These are phyloP conservation scores for Opisthocomus hoazin DNA, from an alignment of 2,113 vertebrate genomes.

Conservation along the genomic window DNA sequence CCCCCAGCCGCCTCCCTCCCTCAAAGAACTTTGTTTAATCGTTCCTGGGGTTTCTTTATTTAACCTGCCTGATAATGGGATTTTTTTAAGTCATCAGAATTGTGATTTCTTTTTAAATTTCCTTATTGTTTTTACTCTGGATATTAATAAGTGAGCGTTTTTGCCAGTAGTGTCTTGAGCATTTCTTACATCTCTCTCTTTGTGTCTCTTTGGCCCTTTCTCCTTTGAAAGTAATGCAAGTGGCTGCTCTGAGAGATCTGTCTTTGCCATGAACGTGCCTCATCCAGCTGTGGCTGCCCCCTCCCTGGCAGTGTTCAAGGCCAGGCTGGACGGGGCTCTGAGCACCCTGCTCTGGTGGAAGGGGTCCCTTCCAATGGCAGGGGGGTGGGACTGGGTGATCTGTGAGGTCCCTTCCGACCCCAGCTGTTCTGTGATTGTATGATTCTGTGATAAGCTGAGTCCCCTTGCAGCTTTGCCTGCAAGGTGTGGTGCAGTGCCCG, in stretches of 20 bases:
- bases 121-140: not conserved
- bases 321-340: too few species aligned
- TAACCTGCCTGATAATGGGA: not conserved
- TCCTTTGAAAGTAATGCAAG: not conserved
- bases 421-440: too few species aligned
- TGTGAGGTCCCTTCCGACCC: too few species aligned
- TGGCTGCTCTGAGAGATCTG: not conserved
- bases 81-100: not conserved
- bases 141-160: too few species aligned
- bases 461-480: not conserved
- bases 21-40: not conserved
- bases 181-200: not conserved
- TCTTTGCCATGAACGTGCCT: not conserved
- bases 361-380: too few species aligned
- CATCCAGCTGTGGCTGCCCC: too few species aligned
- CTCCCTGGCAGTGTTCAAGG: too few species aligned
- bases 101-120: not conserved
- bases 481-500: not conserved
- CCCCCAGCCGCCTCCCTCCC: fast-evolving
- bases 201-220: not conserved
- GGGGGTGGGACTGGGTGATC: too few species aligned
- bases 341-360: too few species aligned
- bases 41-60: not conserved
- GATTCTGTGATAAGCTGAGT: not conserved
- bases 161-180: not conserved